A percentile compares a stretch with the other conserved stretches of the same genome.
Evolutionary conservation across 2,113 vertebrate species (phyloP).

Genomic region (Hippocampus guttulatus): DNA sequence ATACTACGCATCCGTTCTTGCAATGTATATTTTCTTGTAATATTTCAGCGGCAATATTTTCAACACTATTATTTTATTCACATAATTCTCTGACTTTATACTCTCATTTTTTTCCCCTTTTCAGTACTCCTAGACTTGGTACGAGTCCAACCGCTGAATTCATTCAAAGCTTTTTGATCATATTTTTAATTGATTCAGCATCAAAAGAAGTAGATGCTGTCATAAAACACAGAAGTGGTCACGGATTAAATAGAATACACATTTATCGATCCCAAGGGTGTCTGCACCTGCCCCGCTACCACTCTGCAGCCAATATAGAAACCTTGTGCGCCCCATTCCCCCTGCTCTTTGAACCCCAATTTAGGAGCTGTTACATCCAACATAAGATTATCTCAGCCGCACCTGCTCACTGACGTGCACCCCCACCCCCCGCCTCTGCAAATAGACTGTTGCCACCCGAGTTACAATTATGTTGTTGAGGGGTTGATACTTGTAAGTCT

Average conservation of each 20-base stretch:
- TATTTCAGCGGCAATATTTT: too few relatives aligned
- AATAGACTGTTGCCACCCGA: constrained; percentile 54
- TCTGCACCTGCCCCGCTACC: constrained; percentile 34
- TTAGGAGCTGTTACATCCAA: constrained; percentile 6
- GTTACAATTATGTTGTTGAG: constrained; percentile 43
- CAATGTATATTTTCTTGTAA: too few relatives aligned
- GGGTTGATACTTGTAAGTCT: constrained; percentile 17
- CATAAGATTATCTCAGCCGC: constrained; percentile 21
- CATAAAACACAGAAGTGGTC: background rate
- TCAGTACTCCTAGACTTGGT: too few relatives aligned
- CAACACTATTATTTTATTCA: too few relatives aligned
- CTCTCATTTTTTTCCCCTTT: background rate
- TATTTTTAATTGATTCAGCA: background rate
- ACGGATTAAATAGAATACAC: background rate
- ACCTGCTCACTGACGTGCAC: constrained; percentile 44
- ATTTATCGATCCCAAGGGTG: background rate
- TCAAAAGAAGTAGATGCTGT: constrained; percentile 1
- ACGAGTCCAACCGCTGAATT: too few relatives aligned
- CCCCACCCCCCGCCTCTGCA: constrained; percentile 43
- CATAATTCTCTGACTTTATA: too few relatives aligned
- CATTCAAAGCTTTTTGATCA: too few relatives aligned
- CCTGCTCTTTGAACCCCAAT: constrained; percentile 30
- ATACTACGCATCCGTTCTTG: too few relatives aligned
- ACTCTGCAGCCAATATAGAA: constrained; percentile 5
- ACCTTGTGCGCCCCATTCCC: background rate